Base-by-base conservation (phyloP, 1,140 invertebrate genomes). In the Lycorma delicatula region DNA sequence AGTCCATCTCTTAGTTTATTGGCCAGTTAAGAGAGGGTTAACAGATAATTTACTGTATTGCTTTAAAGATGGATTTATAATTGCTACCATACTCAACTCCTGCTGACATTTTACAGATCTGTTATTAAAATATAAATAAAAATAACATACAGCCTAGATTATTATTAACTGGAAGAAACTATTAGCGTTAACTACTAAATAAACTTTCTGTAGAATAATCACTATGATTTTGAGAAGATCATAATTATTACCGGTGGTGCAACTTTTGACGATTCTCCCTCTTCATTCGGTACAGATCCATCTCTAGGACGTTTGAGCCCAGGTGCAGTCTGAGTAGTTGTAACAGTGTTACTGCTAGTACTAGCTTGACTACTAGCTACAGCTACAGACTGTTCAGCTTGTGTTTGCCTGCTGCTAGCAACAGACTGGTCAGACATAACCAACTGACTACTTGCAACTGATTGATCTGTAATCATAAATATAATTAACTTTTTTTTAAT, bases 261-360 rank as follows among this genome's bases (percentile, higher is more conserved):
- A 3, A 20, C 11, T 41, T 56, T 56, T 13, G 1, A 7, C n/a
- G n/a, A n/a, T 9, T 20, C 44, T 18, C 48, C 54, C 6, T 54
- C 52, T 20, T 54, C 34, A n/a, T 5, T 16, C 12, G 36, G 34
- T 5, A n/a, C n/a, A 3, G 52, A 54, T 1, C 23, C 13, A 44
- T 56, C 47, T 18, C 54, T 1, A 1, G 58, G 61, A 16, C 61
- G 26, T 49, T 62, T 62, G 27, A 22, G 28, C 13, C 54, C 23
- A 6, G 36, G 54, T 1, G 34, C 26, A 1, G 54, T 49, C 47
- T 60, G 63, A 6, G 50, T 50, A 3, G 63, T 64, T 51, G 59
- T 58, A 22, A 62, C 61, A 22, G 60, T 64, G 49, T 58, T 63
- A 36, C 56, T 64, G 47, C 60, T 59, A 29, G 29, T 53, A 1